Conservation (phyloP, 2,888 invertebrate genomes). For the Lithophane socia region DNA sequence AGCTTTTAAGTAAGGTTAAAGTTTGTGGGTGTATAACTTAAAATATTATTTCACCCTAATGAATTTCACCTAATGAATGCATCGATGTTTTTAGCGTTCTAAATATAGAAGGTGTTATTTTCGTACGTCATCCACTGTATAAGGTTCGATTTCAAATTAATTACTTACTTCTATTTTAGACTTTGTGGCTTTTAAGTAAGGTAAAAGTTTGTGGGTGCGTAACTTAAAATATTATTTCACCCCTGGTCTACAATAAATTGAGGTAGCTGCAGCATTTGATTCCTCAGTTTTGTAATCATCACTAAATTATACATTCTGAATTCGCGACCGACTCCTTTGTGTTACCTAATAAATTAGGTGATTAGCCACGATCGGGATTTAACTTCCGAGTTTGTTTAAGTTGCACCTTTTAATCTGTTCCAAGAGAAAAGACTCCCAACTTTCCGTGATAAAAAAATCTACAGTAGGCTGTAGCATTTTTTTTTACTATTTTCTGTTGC, state of each 20-base stretch:
- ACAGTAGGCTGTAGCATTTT: not conserved
- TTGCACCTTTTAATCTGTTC: conserved; percentile 75
- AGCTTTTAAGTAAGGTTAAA: not conserved
- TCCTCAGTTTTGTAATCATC: conserved; percentile 24
- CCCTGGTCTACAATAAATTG: not conserved
- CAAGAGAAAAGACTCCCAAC: conserved; percentile 59
- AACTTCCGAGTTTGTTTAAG: conserved; percentile 72
- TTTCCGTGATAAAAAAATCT: not conserved
- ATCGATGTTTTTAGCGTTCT: too few species aligned
- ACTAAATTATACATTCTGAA: conserved; percentile 47
- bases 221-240: conserved; percentile 2
- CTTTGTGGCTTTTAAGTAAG: not conserved
- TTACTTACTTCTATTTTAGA: not conserved
- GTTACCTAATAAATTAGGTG: conserved; percentile 51
- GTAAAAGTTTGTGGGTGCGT: not conserved
- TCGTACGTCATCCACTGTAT: too few species aligned
- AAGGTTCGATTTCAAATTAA: not conserved
- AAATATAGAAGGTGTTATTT: too few species aligned
- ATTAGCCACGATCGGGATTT: conserved; percentile 66
- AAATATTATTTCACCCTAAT: conserved; percentile 3
- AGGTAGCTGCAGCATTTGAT: conserved; percentile 2
- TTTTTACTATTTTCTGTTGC: not conserved
- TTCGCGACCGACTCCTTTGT: conserved; percentile 39
- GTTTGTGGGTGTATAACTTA: not conserved
- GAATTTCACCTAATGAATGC: too few species aligned